Conservation (phyloP, 2,888 invertebrate genomes). For the Nephrocerus scutellatus region DNA sequence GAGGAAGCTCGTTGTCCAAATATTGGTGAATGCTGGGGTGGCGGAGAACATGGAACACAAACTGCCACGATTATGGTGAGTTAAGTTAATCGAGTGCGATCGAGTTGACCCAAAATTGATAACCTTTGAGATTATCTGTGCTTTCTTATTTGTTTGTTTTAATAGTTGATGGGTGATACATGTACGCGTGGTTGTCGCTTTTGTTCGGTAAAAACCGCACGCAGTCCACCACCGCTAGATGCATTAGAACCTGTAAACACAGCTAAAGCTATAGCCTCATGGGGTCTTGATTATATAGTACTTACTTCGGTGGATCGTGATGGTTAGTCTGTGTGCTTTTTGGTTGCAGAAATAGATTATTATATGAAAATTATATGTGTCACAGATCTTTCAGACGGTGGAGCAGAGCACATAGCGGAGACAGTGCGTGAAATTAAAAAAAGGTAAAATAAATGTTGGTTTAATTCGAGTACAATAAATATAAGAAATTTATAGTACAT, state of each 20-base stretch:
- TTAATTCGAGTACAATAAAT: too few relatives aligned
- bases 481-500: too few relatives aligned
- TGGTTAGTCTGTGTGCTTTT: constrained; percentile 54
- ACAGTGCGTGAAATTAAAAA: constrained; percentile 82
- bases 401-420: constrained; percentile 86
- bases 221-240: constrained; percentile 83
- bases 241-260: constrained; percentile 86
- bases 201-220: constrained; percentile 96
- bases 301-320: constrained; percentile 97
- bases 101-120: not conserved
- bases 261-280: constrained; percentile 82
- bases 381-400: constrained; percentile 86
- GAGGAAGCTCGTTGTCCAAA: constrained; percentile 97
- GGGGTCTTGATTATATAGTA: constrained; percentile 97
- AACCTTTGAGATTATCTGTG: not conserved
- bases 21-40: constrained; percentile 98
- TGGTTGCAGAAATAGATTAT: not conserved
- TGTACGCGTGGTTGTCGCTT: constrained; percentile 98
- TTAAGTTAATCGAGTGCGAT: constrained; percentile 1
- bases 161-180: constrained; percentile 96
- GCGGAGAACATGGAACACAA: constrained; percentile 88
- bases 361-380: constrained; percentile 2
- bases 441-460: constrained; percentile 50
- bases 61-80: constrained; percentile 98
- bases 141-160: constrained; percentile 23